Percentiles rank a stretch among this genome's conserved stretches.
These are phyloP conservation scores for Anthoptus insignis DNA, from an alignment of 2,888 invertebrate species.

Conservation along the genomic window DNA sequence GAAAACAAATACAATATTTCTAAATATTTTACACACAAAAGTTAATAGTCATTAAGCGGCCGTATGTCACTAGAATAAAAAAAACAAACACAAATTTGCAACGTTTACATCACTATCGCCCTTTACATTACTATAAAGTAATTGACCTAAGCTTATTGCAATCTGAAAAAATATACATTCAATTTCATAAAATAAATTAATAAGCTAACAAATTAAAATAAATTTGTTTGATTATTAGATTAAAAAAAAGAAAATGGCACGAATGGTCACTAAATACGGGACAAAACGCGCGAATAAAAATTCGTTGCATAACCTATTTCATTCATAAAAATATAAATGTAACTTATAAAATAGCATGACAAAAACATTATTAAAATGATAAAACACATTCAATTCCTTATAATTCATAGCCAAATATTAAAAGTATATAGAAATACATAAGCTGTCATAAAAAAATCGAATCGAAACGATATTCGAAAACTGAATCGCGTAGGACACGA, in stretches of 20 bases:
- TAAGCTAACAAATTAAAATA: conserved; percentile 4
- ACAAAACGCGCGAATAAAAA: conserved; percentile 50
- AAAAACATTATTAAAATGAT: conserved; percentile 26
- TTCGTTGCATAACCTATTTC: conserved; percentile 72
- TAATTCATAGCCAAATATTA: conserved; percentile 30
- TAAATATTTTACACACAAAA: conserved; percentile 28
- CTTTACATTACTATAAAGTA: conserved; percentile 22
- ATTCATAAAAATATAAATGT: conserved; percentile 34
- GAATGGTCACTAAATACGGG: conserved; percentile 41
- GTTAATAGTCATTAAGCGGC: conserved; percentile 18
- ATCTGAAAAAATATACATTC: conserved; percentile 17
- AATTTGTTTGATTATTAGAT: background rate
- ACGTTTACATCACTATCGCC: conserved; percentile 14
- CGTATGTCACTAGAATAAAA: conserved; percentile 10
- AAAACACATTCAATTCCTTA: conserved; percentile 35
- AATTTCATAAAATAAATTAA: conserved; percentile 18
- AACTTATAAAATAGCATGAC: conserved; percentile 37
- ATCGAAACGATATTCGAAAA: conserved; percentile 13
- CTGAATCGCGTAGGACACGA: background rate
- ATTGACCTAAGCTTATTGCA: conserved; percentile 37
- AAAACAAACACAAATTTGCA: conserved; percentile 27
- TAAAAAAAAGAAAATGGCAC: conserved; percentile 57
- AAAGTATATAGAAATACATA: conserved; percentile 14
- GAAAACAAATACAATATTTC: conserved; percentile 21
- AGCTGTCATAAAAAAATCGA: conserved; percentile 1